phyloP scores from a whole-genome alignment of 2,113 vertebrate genomes.

The Albula glossodonta region DNA sequence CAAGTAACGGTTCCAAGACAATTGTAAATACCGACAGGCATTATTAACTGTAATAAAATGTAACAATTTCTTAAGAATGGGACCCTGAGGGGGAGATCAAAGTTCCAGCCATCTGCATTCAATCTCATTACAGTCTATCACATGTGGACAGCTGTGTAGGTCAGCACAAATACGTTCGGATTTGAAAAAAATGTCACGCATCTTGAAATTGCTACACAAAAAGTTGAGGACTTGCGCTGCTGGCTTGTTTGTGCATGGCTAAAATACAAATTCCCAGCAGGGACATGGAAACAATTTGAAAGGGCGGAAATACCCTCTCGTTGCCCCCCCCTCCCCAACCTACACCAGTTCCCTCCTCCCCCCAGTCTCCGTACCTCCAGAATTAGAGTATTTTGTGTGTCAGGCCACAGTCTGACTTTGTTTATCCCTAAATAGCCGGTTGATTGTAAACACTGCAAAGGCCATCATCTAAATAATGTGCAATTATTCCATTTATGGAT shows the following conservation, averaged over 20 bases:
- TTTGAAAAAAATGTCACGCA: background rate
- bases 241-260: constrained; percentile 33
- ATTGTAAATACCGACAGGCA: background rate
- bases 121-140: constrained; percentile 1
- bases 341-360: background rate
- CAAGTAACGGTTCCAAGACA: background rate
- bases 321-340: constrained; percentile 20
- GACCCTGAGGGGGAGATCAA: constrained; percentile 3
- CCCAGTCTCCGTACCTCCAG: constrained; percentile 17
- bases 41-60: background rate
- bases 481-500: background rate
- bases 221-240: background rate
- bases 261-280: constrained; percentile 25
- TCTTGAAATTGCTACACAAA: background rate
- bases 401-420: constrained; percentile 18
- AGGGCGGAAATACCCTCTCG: constrained; percentile 30
- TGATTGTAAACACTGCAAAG: constrained; percentile 16
- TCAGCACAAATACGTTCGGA: background rate
- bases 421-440: constrained; percentile 23
- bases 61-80: background rate
- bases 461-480: constrained; percentile 19
- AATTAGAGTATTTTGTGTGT: background rate
- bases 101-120: constrained; percentile 21
- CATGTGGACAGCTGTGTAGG: background rate
- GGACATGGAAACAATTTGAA: constrained; percentile 51